These are phyloP conservation scores for Terrapene triunguis DNA, from an alignment of 2,113 vertebrate species.

Conservation along the genomic window DNA sequence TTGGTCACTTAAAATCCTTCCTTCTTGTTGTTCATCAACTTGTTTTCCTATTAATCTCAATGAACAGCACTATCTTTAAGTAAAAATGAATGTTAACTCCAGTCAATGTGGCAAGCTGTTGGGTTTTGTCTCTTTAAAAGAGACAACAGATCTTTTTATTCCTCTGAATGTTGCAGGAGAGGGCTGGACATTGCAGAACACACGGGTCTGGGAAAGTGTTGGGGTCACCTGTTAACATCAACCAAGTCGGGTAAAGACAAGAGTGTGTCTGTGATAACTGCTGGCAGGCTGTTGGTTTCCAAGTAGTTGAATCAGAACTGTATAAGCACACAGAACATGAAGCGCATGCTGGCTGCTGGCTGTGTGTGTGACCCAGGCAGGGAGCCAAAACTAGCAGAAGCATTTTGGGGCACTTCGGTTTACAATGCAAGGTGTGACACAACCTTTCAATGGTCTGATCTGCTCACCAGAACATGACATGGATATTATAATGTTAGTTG, in stretches of 20 bases:
- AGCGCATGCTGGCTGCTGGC: background rate
- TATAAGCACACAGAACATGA: background rate
- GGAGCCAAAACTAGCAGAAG: background rate
- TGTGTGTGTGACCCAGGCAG: background rate
- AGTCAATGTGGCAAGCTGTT: background rate
- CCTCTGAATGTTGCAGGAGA: background rate
- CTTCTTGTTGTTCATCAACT: background rate
- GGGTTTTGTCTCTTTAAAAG: background rate
- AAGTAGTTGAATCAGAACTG: background rate
- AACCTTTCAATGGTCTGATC: background rate
- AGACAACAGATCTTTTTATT: background rate
- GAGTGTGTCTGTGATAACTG: background rate
- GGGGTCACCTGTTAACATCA: background rate
- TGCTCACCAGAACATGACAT: background rate
- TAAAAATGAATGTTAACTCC: background rate
- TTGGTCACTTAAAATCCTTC: background rate
- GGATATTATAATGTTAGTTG: background rate
- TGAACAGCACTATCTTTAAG: background rate
- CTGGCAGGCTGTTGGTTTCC: background rate
- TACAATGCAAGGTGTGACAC: background rate
- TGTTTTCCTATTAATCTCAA: background rate
- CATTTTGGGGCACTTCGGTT: background rate
- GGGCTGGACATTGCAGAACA: background rate
- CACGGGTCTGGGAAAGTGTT: background rate
- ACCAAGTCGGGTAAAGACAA: background rate